phyloP scores from a whole-genome alignment of 2,113 vertebrate genomes.

The Eulemur rufifrons region DNA sequence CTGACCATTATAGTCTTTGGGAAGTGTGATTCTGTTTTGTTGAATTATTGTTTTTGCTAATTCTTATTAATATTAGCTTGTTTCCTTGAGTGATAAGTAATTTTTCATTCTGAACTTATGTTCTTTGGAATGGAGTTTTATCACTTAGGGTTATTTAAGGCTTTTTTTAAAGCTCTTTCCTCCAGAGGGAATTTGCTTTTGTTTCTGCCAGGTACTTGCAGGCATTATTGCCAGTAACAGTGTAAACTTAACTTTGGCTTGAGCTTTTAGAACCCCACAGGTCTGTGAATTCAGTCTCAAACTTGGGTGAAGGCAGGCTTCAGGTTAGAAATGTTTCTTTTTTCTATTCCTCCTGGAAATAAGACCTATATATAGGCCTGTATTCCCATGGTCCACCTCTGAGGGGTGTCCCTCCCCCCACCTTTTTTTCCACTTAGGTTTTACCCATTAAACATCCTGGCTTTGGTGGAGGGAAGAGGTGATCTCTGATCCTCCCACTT shows the following conservation, averaged over 20 bases:
- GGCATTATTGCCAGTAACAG: background rate
- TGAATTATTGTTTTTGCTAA: slow-evolving; percentile 6
- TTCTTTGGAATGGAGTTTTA: background rate
- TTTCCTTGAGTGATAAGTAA: background rate
- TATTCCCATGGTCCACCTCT: background rate
- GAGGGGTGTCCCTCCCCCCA: too few relatives aligned
- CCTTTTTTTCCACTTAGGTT: background rate
- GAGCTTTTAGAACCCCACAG: background rate
- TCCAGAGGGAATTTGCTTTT: background rate
- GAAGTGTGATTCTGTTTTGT: background rate
- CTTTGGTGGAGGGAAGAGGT: background rate
- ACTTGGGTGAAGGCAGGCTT: background rate
- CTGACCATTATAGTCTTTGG: background rate
- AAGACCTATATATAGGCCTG: background rate
- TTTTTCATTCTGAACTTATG: background rate
- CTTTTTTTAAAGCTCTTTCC: background rate
- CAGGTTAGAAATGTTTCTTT: background rate
- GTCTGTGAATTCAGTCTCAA: background rate
- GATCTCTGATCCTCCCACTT: background rate
- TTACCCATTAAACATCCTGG: background rate
- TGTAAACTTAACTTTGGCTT: background rate
- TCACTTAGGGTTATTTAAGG: background rate
- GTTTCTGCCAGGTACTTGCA: background rate
- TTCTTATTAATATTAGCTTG: background rate
- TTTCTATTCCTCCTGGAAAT: background rate